A percentile compares a stretch with the other conserved stretches of the same genome.
These are phyloP conservation scores for Zeuzera pyrina DNA, from an alignment of 2,888 invertebrate species.

Conservation along the genomic window DNA sequence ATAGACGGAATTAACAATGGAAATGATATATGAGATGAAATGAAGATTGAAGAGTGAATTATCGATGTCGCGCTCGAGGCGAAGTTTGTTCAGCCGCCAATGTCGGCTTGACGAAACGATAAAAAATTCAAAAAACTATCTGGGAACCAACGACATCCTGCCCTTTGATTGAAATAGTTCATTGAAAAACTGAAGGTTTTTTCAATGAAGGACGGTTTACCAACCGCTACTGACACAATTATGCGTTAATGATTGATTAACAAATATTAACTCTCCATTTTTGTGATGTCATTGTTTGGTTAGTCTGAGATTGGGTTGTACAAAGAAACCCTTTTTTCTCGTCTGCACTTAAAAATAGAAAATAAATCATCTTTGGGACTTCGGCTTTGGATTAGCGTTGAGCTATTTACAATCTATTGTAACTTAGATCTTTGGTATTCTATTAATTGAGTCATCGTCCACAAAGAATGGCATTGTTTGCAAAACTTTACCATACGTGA, in stretches of 20 bases:
- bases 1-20: conserved; percentile 37
- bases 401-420: too few relatives aligned
- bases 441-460: conserved; percentile 67
- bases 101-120: conserved; percentile 40
- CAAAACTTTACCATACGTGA: conserved; percentile 58
- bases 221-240: conserved; percentile 34
- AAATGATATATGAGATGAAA: conserved; percentile 36
- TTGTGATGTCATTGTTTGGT: conserved; percentile 49
- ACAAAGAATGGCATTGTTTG: conserved; percentile 58
- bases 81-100: conserved; percentile 58
- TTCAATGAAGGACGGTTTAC: too few relatives aligned
- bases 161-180: conserved; percentile 42
- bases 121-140: conserved; percentile 36
- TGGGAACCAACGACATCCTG: conserved; percentile 52
- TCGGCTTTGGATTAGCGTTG: too few relatives aligned
- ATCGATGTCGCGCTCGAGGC: conserved; percentile 58
- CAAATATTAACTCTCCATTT: conserved; percentile 51
- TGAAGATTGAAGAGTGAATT: conserved; percentile 60
- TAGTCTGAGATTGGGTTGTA: too few relatives aligned
- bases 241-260: conserved; percentile 63
- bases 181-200: too few relatives aligned
- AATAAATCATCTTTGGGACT: too few relatives aligned
- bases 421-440: too few relatives aligned
- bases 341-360: too few relatives aligned
- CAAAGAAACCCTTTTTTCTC: too few relatives aligned